Percentiles rank a stretch among this genome's conserved stretches.
Evolutionary conservation across 2,888 invertebrate genomes (phyloP).

Genomic region (Esperia sulphurella): DNA sequence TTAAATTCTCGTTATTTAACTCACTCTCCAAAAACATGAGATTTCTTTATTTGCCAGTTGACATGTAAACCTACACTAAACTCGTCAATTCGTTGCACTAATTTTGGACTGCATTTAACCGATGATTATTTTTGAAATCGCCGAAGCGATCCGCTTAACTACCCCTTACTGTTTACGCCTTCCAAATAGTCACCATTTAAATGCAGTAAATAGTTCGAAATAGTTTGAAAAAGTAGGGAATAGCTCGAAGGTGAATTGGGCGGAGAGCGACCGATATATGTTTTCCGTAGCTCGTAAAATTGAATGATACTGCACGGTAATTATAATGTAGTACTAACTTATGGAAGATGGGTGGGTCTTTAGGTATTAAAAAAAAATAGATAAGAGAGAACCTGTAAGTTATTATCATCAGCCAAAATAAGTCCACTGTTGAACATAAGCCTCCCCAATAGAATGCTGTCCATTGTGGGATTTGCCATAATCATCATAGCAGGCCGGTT

Average conservation of each 20-base stretch:
- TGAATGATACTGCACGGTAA: conserved; percentile 32
- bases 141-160: conserved; percentile 56
- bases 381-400: too few species aligned
- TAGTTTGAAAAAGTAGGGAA: conserved; percentile 15
- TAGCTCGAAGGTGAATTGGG: conserved; percentile 38
- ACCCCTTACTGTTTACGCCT: conserved; percentile 54
- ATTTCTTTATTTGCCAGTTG: background rate
- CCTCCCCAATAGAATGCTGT: too few species aligned
- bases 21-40: too few species aligned
- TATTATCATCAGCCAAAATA: too few species aligned
- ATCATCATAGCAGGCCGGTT: too few species aligned
- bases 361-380: too few species aligned
- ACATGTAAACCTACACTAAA: conserved; percentile 40
- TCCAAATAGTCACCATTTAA: conserved; percentile 44
- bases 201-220: conserved; percentile 41
- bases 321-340: conserved; percentile 10
- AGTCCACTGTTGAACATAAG: too few species aligned
- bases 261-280: conserved; percentile 36
- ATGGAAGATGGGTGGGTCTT: too few species aligned
- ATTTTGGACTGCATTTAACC: conserved; percentile 57
- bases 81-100: conserved; percentile 41
- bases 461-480: too few species aligned
- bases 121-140: conserved; percentile 54
- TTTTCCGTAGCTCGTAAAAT: conserved; percentile 49
- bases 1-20: too few species aligned